Conservation (phyloP, 1,140 invertebrate species). For the Arion vulgaris region DNA sequence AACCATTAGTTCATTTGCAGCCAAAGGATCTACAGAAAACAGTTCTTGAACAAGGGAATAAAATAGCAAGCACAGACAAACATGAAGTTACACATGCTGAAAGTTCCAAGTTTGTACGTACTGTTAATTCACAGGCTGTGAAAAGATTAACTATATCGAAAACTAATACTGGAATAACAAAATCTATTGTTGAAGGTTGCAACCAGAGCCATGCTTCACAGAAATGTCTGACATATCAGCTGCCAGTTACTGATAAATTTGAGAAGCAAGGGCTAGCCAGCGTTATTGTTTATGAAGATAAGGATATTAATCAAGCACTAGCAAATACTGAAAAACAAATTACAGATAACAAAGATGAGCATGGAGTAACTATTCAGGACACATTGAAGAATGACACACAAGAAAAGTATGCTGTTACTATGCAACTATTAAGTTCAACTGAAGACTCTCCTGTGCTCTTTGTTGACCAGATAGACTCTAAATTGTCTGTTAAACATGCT, state of each 20-base stretch:
- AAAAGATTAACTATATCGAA: neutral
- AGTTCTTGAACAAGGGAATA: neutral
- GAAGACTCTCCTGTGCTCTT: neutral
- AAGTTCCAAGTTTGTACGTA: neutral
- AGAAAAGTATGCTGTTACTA: neutral
- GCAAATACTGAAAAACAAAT: neutral
- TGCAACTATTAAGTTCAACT: neutral
- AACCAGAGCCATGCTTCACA: neutral
- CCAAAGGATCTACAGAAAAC: neutral
- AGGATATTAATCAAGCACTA: neutral
- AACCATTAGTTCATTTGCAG: neutral
- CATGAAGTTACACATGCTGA: neutral
- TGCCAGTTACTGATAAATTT: neutral
- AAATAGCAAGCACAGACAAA: neutral
- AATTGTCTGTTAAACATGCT: neutral
- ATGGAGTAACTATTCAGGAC: neutral
- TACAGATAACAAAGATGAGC: neutral
- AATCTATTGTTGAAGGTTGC: neutral
- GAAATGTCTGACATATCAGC: neutral
- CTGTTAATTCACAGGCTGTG: neutral
- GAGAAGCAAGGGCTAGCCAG: neutral
- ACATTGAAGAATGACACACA: neutral
- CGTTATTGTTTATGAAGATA: neutral
- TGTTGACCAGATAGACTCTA: neutral
- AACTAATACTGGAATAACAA: neutral